A percentile compares a stretch with the other conserved stretches of the same genome.
Evolutionary conservation across 2,113 vertebrate species (phyloP).

Genomic region (Herpetotheres cachinnans): DNA sequence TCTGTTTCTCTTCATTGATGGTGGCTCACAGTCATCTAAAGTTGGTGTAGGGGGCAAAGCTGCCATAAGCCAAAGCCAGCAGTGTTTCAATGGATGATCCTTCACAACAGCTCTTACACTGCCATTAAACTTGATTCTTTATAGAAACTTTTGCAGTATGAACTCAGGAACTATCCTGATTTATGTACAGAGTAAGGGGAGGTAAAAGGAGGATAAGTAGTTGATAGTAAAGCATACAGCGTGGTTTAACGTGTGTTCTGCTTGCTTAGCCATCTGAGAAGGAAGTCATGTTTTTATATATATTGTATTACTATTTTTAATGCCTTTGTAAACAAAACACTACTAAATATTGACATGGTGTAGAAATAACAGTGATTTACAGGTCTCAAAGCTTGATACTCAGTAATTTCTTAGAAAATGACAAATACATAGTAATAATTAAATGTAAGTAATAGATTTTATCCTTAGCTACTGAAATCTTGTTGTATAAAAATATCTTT

Average conservation of each 20-base stretch:
- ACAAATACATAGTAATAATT: not conserved
- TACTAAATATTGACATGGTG: not conserved
- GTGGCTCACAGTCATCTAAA: not conserved
- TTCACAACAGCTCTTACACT: not conserved
- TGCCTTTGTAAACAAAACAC: not conserved
- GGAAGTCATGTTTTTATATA: not conserved
- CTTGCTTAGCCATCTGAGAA: not conserved
- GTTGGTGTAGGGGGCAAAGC: not conserved
- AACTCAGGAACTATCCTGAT: not conserved
- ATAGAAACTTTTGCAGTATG: not conserved
- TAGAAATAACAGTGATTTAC: not conserved
- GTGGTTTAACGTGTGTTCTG: not conserved
- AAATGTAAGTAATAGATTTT: not conserved
- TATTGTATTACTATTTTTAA: not conserved
- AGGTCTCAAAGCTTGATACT: not conserved
- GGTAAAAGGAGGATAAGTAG: not conserved
- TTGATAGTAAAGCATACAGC: not conserved
- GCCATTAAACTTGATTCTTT: rapidly evolving
- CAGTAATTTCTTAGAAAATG: not conserved
- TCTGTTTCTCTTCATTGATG: not conserved
- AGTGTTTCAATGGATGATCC: rapidly evolving
- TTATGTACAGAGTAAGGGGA: not conserved
- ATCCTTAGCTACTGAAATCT: not conserved
- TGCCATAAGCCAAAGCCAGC: not conserved
- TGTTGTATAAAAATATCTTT: not conserved